Evolutionary conservation across 2,797 vertebrate species (phyloP).

Genomic region (Hipposideros larvatus): DNA sequence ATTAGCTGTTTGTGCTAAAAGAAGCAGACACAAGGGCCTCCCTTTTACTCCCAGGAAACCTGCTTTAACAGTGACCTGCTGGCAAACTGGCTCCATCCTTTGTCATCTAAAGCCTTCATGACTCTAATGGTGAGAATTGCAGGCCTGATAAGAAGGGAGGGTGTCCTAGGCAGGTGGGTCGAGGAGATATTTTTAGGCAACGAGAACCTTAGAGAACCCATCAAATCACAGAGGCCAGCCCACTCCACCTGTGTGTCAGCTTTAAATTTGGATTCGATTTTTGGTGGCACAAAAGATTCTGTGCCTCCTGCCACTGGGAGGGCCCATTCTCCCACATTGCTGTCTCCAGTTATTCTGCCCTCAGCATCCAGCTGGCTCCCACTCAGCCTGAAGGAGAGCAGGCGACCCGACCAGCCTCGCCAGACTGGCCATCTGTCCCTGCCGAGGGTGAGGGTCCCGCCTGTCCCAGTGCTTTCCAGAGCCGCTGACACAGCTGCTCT

Average conservation of each 20-base stretch:
- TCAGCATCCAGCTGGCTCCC: slow-evolving; percentile 50
- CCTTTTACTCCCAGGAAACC: slow-evolving; percentile 62
- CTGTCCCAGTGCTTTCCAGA: background rate
- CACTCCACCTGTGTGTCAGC: slow-evolving; percentile 75
- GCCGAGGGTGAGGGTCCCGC: background rate
- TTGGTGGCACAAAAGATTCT: slow-evolving; percentile 70
- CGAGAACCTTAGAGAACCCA: slow-evolving; percentile 74
- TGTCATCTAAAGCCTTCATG: slow-evolving; percentile 66
- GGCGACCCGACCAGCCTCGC: background rate
- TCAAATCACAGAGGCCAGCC: slow-evolving; percentile 73
- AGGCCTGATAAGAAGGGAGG: slow-evolving; percentile 57
- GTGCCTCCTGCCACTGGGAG: slow-evolving; percentile 41
- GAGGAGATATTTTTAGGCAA: slow-evolving; percentile 80
- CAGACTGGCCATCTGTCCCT: slow-evolving; percentile 41
- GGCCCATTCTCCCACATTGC: background rate
- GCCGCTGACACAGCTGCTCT: background rate
- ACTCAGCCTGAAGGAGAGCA: slow-evolving; percentile 18
- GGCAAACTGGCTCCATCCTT: slow-evolving; percentile 40
- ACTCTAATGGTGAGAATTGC: slow-evolving; percentile 42
- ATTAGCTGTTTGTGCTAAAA: slow-evolving; percentile 73
- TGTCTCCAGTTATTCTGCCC: background rate
- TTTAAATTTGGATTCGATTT: slow-evolving; percentile 76
- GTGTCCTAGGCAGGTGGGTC: slow-evolving; percentile 64
- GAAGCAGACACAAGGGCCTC: slow-evolving; percentile 22
- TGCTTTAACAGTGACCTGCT: slow-evolving; percentile 69